Conservation (phyloP, 2,113 vertebrate genomes). For the Uria aalge region DNA sequence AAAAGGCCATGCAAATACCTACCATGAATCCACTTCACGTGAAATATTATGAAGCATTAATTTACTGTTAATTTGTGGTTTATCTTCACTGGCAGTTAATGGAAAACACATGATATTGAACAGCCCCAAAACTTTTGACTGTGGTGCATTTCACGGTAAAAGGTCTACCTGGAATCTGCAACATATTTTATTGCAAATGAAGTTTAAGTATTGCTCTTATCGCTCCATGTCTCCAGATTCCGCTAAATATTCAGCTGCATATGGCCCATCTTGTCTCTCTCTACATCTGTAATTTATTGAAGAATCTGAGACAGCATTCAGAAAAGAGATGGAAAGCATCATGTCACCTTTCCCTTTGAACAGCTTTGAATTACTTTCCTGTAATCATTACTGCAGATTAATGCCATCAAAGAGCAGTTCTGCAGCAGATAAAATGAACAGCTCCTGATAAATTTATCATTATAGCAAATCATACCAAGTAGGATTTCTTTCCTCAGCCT, state of each 20-base stretch:
- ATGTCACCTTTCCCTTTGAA: conserved; percentile 31
- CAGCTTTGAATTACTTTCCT: conserved; percentile 53
- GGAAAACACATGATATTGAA: neutral
- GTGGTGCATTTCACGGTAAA: neutral
- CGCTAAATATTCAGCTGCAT: neutral
- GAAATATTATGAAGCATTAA: neutral
- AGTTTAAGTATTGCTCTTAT: neutral
- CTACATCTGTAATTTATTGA: conserved; percentile 28
- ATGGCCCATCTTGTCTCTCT: neutral
- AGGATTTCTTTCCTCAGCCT: conserved; percentile 33
- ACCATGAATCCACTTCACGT: neutral
- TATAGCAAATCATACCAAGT: conserved; percentile 46
- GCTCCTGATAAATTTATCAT: conserved; percentile 71
- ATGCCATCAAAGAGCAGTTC: conserved; percentile 66
- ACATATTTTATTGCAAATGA: neutral
- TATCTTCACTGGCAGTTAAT: neutral
- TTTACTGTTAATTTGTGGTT: neutral
- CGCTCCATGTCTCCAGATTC: neutral
- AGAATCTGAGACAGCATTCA: conserved; percentile 3
- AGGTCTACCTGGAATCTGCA: neutral
- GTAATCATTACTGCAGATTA: conserved; percentile 71
- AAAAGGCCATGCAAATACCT: neutral
- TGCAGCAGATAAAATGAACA: conserved; percentile 58
- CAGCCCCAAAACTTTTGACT: neutral
- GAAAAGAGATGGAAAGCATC: conserved; percentile 29